These are phyloP conservation scores for Mythimna ferrago DNA, from an alignment of 2,888 invertebrate genomes.

Conservation along the genomic window DNA sequence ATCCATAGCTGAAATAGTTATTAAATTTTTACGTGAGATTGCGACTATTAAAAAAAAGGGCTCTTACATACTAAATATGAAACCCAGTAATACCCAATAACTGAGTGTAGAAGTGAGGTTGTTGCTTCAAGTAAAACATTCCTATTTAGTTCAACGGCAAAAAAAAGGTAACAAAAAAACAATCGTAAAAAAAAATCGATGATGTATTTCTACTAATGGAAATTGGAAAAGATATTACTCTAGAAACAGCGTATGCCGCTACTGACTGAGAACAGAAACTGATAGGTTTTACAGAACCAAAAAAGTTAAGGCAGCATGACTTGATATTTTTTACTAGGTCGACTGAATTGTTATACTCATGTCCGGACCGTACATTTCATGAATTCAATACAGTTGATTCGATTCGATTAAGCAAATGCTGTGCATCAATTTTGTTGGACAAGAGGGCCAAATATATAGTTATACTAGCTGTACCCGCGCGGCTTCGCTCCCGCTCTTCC, in stretches of 20 bases:
- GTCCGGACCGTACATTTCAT: slow-evolving; percentile 6
- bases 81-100: neutral
- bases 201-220: neutral
- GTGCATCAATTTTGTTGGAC: neutral
- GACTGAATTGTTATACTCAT: neutral
- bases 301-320: neutral
- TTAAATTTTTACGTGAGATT: neutral
- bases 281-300: neutral
- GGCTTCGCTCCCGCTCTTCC: too few relatives aligned
- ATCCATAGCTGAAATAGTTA: neutral
- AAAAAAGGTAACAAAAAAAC: neutral
- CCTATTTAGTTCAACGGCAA: neutral
- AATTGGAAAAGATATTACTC: too few relatives aligned
- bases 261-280: neutral
- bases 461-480: too few relatives aligned
- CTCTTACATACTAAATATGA: too few relatives aligned
- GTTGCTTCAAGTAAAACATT: neutral
- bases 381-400: slow-evolving; percentile 4
- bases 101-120: neutral
- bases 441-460: neutral
- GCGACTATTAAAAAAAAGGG: too few relatives aligned
- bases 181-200: too few relatives aligned
- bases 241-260: neutral
- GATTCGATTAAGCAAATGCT: slow-evolving; percentile 13
- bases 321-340: slow-evolving; percentile 5